Evolutionary conservation across 1,140 invertebrate species (phyloP), one percentile per base, ranked within the genome.

Genomic region (Hestina assimilis): DNA sequence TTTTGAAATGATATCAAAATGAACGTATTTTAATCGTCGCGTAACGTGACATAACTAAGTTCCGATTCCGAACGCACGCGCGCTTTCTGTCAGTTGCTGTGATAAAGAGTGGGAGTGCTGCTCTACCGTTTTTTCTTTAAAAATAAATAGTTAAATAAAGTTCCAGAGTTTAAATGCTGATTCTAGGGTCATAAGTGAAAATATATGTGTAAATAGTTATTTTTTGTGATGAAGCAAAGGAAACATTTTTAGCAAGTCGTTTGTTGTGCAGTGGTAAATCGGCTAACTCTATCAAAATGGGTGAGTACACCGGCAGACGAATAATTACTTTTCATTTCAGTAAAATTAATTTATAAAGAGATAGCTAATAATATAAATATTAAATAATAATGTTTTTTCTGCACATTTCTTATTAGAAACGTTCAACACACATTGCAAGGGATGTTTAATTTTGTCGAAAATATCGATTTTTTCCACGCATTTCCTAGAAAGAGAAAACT

Each of bases 401-500:
- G 15, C 19, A 8, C 2, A 11, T 40, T 24, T 61, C 54, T 58
- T 43, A 56, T 52, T 40, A 26, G 33, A 54, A 46, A 24, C 6
- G 19, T 33, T 9, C 33, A 17, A 38, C 11, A 41, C 29, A 4
- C 26, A 24, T 20, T 21, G 19, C 12, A 35, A 35, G 17, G 23
- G 19, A 41, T 23, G 40, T 46, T 26, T 58, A 72, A 57, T 73
- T 72, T 72, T 83, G 79, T 75, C 65, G 51, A 54, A 81, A 78
- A 57, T 86, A 86, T 86, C 71, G 83, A 86, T 86, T 86, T 85
- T 83, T 81, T 64, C 73, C 72, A 75, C 72, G 73, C 74, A 66
- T 9, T 46, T 9, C 17, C 7, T 31, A 7, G 15, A 20, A 20
- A 4, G n/a, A 31, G 0, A 6, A 20, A 15, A 2, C 20, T 11